These are phyloP conservation scores for Antidorcas marsupialis DNA, from an alignment of 2,113 vertebrate genomes.

Conservation along the genomic window DNA sequence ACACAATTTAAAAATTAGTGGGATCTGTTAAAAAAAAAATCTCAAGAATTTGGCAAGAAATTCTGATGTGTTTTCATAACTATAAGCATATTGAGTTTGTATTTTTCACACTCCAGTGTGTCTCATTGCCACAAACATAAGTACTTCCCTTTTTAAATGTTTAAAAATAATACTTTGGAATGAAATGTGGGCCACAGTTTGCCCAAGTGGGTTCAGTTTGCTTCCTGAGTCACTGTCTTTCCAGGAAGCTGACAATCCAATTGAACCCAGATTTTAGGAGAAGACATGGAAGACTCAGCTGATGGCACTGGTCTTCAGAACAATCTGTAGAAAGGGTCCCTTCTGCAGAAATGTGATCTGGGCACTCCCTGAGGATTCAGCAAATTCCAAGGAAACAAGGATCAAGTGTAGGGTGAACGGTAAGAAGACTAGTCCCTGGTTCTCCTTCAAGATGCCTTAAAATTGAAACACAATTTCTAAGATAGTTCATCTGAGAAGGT, in stretches of 20 bases:
- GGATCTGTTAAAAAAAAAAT: conserved; percentile 36
- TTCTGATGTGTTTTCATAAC: conserved; percentile 37
- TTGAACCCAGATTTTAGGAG: background rate
- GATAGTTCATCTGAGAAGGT: background rate
- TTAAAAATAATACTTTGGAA: conserved; percentile 53
- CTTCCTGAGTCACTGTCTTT: background rate
- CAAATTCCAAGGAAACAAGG: background rate
- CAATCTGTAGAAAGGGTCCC: background rate
- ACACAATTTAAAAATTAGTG: conserved; percentile 52
- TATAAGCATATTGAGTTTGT: conserved; percentile 48
- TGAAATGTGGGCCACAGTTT: background rate
- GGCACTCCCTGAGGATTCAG: background rate
- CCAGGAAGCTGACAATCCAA: background rate
- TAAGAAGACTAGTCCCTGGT: background rate
- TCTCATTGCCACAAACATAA: conserved; percentile 49
- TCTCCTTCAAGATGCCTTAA: background rate
- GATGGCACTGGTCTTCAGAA: background rate
- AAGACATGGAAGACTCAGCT: background rate
- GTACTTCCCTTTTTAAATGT: background rate
- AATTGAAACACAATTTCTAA: background rate
- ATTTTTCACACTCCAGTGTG: conserved; percentile 36
- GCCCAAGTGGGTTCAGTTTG: background rate
- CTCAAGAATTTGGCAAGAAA: conserved; percentile 59
- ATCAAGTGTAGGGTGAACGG: background rate
- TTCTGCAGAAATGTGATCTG: background rate